phyloP scores from a whole-genome alignment of 1,140 invertebrate species.

The Cydia fagiglandana region DNA sequence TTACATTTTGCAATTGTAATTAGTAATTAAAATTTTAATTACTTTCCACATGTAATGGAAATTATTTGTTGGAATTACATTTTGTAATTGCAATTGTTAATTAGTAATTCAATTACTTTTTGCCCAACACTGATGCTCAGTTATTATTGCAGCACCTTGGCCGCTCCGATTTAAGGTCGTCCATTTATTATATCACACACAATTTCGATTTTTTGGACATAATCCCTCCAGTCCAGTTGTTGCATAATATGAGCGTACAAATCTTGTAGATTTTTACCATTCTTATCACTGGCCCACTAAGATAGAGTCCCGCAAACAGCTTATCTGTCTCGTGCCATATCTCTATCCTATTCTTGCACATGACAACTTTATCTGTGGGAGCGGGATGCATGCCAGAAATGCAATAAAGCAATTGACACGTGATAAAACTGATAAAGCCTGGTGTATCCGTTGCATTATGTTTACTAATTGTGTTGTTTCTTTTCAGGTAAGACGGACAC shows the following conservation, averaged over 20 bases:
- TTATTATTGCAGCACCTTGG: too few species aligned
- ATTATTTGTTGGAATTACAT: too few species aligned
- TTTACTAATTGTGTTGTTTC: slow-evolving; percentile 27
- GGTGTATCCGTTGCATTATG: slow-evolving; percentile 28
- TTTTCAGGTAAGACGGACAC: slow-evolving; percentile 15
- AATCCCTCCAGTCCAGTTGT: neutral
- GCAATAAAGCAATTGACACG: slow-evolving; percentile 29
- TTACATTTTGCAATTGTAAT: too few species aligned
- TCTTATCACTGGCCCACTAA: slow-evolving; percentile 51
- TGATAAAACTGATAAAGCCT: slow-evolving; percentile 14
- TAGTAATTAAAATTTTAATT: too few species aligned
- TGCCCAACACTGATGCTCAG: too few species aligned
- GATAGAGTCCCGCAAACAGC: slow-evolving; percentile 44
- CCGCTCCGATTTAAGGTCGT: too few species aligned
- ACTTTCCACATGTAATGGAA: too few species aligned
- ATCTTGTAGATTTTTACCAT: slow-evolving; percentile 37
- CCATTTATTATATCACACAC: too few species aligned
- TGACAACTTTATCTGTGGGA: neutral
- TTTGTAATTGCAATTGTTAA: too few species aligned
- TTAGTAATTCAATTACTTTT: too few species aligned
- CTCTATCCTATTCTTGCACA: slow-evolving; percentile 7
- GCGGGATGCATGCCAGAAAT: neutral
- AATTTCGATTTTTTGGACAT: too few species aligned
- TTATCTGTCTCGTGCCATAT: slow-evolving; percentile 11
- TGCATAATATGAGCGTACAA: slow-evolving; percentile 5